Evolutionary conservation across 2,888 invertebrate species (phyloP).

Genomic region (Norana najaformis): DNA sequence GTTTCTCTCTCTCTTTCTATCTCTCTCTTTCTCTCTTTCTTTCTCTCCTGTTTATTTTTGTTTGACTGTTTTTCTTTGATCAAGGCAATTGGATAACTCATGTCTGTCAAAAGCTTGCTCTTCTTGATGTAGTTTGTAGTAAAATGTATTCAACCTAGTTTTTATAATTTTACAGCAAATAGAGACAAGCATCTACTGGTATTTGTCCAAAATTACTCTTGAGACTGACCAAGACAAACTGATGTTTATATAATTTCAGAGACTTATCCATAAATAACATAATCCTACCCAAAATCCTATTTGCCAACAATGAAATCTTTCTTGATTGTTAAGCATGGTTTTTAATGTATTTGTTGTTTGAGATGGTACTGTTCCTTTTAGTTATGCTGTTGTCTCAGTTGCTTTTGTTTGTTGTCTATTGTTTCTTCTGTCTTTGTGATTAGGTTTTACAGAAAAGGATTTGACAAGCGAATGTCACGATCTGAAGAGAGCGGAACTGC

Average conservation of each 20-base stretch:
- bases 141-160: neutral
- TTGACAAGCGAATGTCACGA: conserved; percentile 6
- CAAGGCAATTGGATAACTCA: neutral
- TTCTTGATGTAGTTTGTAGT: neutral
- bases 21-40: neutral
- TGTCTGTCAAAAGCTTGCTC: neutral
- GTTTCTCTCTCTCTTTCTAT: neutral
- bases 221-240: neutral
- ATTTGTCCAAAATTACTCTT: neutral
- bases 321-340: neutral
- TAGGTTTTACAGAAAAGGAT: conserved; percentile 10
- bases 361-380: neutral
- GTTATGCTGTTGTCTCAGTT: neutral
- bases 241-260: neutral
- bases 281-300: neutral
- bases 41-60: neutral
- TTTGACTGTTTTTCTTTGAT: neutral
- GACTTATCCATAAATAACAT: neutral
- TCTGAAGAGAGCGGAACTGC: neutral
- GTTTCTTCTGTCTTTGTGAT: neutral
- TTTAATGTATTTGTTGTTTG: too few species aligned
- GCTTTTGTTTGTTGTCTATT: neutral
- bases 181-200: neutral
- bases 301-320: neutral
- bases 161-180: neutral